Percentiles rank a stretch among this genome's conserved stretches.
phyloP scores from a whole-genome alignment of 2,797 vertebrate species.

The Myripristis jacobus region DNA sequence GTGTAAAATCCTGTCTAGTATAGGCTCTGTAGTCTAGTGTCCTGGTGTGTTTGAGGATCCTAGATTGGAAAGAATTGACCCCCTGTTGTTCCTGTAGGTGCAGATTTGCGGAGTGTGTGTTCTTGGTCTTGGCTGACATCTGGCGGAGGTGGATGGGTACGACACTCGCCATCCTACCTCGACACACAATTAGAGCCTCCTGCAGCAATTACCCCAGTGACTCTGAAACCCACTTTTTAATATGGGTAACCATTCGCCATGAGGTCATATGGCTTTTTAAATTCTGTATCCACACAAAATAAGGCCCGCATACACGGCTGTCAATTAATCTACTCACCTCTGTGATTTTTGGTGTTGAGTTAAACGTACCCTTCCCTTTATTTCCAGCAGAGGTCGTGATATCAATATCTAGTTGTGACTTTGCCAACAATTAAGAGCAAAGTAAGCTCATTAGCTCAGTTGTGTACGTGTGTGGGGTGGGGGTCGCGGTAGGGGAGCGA shows the following conservation, averaged over 20 bases:
- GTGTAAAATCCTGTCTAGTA: not conserved
- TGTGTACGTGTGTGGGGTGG: not conserved
- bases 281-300: not conserved
- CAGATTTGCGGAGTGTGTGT: not conserved
- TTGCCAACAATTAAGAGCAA: conserved; percentile 48
- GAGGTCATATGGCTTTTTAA: not conserved
- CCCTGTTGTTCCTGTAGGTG: too few species aligned
- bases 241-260: not conserved
- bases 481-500: not conserved
- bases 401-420: not conserved
- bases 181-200: not conserved
- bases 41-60: too few species aligned
- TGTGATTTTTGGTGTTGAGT: not conserved
- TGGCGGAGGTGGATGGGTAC: conserved; percentile 44
- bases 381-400: conserved; percentile 72
- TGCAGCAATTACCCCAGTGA: not conserved
- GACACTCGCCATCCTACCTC: not conserved
- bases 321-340: not conserved
- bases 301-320: too few species aligned
- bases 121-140: conserved; percentile 45
- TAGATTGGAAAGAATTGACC: not conserved
- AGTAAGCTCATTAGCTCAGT: conserved; percentile 42
- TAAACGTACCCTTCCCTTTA: too few species aligned
- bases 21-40: not conserved
- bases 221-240: not conserved